Evolutionary conservation across 92 coral and sea anemone genomes (phyloP).

Genomic region (Epizoanthus ramosus): DNA sequence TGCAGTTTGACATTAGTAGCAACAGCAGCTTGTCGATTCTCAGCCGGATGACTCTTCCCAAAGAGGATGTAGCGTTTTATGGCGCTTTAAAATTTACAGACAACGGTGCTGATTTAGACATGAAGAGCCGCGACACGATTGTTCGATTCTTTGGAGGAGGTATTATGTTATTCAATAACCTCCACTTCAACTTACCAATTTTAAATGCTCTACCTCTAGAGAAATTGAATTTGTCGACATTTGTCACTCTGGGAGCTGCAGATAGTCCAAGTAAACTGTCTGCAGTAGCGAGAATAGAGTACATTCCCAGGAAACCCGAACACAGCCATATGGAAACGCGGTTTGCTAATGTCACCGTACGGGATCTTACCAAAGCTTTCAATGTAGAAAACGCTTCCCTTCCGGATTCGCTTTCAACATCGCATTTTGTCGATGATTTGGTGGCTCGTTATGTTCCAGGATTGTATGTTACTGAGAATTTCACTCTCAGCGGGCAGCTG

Average conservation of each 20-base stretch:
- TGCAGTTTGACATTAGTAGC: constrained; percentile 69
- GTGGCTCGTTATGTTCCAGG: constrained; percentile 67
- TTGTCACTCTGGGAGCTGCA: constrained; percentile 74
- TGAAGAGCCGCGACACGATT: constrained; percentile 79
- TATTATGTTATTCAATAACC: constrained; percentile 69
- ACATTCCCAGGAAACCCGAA: constrained; percentile 72
- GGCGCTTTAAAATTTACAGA: constrained; percentile 79
- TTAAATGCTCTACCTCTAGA: constrained; percentile 78
- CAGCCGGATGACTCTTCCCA: constrained; percentile 68
- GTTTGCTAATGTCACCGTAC: constrained; percentile 71
- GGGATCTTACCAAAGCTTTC: constrained; percentile 73
- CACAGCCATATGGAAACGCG: constrained; percentile 76
- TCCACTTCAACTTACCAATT: constrained; percentile 72
- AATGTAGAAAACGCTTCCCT: constrained; percentile 77
- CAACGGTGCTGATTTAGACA: constrained; percentile 71
- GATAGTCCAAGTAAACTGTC: constrained; percentile 60
- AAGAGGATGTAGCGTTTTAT: constrained; percentile 75
- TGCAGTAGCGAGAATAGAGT: constrained; percentile 76
- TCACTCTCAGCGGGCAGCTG: constrained; percentile 67
- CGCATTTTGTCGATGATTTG: constrained; percentile 73
- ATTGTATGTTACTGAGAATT: constrained; percentile 40
- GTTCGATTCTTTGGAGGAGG: constrained; percentile 73
- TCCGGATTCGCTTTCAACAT: constrained; percentile 73
- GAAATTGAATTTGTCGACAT: constrained; percentile 67
- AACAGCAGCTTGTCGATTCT: constrained; percentile 66